A percentile compares a stretch with the other conserved stretches of the same genome.
phyloP scores from a whole-genome alignment of 2,113 vertebrate species.

The Strix aluco region DNA sequence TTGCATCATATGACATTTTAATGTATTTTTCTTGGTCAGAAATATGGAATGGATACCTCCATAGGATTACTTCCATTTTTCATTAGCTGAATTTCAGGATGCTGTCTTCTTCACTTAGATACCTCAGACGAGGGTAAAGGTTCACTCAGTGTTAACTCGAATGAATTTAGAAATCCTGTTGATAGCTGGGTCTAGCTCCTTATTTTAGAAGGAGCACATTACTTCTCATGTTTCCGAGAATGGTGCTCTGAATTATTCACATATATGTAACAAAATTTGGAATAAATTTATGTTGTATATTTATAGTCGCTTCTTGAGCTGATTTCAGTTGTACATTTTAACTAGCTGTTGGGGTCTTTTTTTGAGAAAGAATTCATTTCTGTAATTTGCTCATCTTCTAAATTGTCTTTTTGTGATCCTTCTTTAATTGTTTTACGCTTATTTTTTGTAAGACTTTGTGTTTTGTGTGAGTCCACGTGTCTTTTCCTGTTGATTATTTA shows the following conservation, averaged over 20 bases:
- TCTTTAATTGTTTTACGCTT: not conserved
- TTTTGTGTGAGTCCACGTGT: not conserved
- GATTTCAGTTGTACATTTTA: not conserved
- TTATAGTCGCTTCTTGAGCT: not conserved
- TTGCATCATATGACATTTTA: not conserved
- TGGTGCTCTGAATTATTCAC: not conserved
- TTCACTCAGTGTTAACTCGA: not conserved
- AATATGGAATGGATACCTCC: not conserved
- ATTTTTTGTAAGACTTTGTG: not conserved
- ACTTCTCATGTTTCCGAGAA: not conserved
- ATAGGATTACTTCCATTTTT: not conserved
- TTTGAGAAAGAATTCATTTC: not conserved
- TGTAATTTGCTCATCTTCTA: not conserved
- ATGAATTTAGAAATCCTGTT: not conserved
- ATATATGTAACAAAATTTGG: not conserved
- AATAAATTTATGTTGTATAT: not conserved
- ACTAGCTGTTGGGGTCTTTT: not conserved
- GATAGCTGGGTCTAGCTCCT: not conserved
- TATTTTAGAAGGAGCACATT: not conserved
- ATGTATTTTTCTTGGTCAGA: not conserved
- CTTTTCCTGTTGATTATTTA: slow-evolving; percentile 13
- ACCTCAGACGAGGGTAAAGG: not conserved
- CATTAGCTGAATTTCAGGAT: not conserved
- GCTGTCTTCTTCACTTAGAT: not conserved
- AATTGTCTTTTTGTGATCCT: not conserved